A percentile compares a stretch with the other conserved stretches of the same genome.
Conservation (phyloP, 2,113 vertebrate species). For the Trichomycterus rosablanca region DNA sequence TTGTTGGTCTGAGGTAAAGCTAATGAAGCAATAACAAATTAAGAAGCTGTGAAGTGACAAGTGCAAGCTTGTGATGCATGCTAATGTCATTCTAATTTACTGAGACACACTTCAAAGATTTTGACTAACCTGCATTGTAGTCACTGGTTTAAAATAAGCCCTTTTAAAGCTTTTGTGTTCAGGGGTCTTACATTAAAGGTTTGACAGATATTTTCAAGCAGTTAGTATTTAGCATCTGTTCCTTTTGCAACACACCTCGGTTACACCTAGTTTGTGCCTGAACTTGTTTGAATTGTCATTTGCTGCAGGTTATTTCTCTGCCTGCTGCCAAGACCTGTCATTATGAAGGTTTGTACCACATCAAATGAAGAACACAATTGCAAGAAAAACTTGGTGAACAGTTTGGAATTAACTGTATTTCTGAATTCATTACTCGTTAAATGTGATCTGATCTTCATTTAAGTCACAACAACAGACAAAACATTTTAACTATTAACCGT, state of each 20-base stretch:
- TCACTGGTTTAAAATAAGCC: conserved; percentile 23
- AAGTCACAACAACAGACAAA: background rate
- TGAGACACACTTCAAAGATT: conserved; percentile 39
- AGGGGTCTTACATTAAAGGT: conserved; percentile 20
- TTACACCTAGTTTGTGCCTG: conserved; percentile 26
- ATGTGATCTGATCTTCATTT: no score
- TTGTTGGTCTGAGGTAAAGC: conserved; percentile 38
- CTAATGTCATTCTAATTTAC: conserved; percentile 47
- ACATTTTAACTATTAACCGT: no score
- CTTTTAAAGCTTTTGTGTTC: conserved; percentile 8
- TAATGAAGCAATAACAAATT: conserved; percentile 38
- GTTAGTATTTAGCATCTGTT: conserved; percentile 32
- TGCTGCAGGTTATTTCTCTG: conserved; percentile 1
- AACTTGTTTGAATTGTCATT: conserved; percentile 31
- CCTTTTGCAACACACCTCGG: conserved; percentile 18
- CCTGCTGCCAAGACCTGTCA: background rate
- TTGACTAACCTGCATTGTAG: conserved; percentile 13
- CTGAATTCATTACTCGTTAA: no score
- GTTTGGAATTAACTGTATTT: no score
- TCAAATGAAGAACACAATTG: background rate
- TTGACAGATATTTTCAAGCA: conserved; percentile 32
- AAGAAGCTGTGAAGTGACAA: conserved; percentile 40
- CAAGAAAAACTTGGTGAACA: no score
- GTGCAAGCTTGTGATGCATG: conserved; percentile 42
- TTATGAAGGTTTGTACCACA: background rate